phyloP scores from a whole-genome alignment of 2,888 invertebrate species.

The Glaucopsyche alexis region DNA sequence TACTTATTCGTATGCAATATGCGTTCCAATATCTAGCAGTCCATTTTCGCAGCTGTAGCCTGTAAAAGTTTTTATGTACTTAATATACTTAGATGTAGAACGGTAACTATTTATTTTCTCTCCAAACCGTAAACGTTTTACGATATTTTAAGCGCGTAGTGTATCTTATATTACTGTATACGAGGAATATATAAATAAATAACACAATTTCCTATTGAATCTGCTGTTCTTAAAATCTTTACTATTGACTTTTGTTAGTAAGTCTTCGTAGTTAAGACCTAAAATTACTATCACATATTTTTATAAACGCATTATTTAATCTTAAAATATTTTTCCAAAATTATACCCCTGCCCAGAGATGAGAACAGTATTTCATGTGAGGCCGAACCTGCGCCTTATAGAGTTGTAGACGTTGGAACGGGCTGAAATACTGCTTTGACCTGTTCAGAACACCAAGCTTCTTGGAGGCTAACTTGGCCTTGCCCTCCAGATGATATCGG shows the following conservation, averaged over 20 bases:
- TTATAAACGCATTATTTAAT: background rate
- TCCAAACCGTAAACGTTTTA: constrained; percentile 68
- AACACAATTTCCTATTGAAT: background rate
- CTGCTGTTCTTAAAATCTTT: too few relatives aligned
- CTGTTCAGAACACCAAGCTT: too few relatives aligned
- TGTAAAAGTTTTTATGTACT: constrained; percentile 63
- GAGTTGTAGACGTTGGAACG: too few relatives aligned
- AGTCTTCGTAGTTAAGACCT: background rate
- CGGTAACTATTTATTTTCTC: constrained; percentile 71
- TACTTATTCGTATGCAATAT: too few relatives aligned
- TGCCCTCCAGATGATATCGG: too few relatives aligned
- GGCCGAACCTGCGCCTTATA: too few relatives aligned
- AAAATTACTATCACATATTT: background rate
- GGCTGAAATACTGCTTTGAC: too few relatives aligned
- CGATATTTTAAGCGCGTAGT: constrained; percentile 72
- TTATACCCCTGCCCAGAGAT: too few relatives aligned
- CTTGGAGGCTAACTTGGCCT: too few relatives aligned
- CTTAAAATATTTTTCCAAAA: background rate
- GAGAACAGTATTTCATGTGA: too few relatives aligned
- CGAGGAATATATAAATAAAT: constrained; percentile 25
- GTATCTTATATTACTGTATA: constrained; percentile 49
- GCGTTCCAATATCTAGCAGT: too few relatives aligned
- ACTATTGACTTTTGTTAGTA: background rate
- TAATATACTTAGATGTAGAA: constrained; percentile 57
- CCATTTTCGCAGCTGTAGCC: constrained; percentile 55